Percentiles rank a stretch among this genome's conserved stretches.
These are phyloP conservation scores for Lasioglossum vierecki DNA, from an alignment of 2,888 invertebrate genomes.

Conservation along the genomic window DNA sequence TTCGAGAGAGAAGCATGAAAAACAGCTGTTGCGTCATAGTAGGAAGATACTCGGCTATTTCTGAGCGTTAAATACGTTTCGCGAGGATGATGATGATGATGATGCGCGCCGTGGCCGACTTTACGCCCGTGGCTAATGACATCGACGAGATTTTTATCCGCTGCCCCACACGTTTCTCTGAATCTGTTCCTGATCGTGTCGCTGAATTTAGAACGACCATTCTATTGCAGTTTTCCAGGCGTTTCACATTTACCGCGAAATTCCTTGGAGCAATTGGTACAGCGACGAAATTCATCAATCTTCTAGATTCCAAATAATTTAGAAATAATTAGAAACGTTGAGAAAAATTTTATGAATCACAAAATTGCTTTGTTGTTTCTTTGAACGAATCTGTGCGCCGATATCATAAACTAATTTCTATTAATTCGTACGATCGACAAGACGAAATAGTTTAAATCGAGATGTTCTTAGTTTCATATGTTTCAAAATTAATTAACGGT, in stretches of 20 bases:
- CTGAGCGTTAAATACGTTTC: conserved; percentile 29
- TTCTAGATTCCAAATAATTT: too few relatives aligned
- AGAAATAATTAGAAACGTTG: neutral
- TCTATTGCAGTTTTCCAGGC: neutral
- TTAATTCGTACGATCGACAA: too few relatives aligned
- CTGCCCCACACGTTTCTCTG: neutral
- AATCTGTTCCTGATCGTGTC: neutral
- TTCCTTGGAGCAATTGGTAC: too few relatives aligned
- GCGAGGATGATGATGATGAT: conserved; percentile 16
- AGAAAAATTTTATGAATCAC: too few relatives aligned
- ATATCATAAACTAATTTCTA: too few relatives aligned
- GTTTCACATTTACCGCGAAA: neutral
- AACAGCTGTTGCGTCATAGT: conserved; percentile 59
- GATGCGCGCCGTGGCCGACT: neutral
- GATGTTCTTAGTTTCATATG: too few relatives aligned
- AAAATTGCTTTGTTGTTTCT: too few relatives aligned
- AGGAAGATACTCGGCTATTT: conserved; percentile 51
- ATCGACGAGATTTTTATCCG: neutral
- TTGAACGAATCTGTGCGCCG: too few relatives aligned
- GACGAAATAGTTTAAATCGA: too few relatives aligned
- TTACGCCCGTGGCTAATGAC: neutral
- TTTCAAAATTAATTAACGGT: too few relatives aligned
- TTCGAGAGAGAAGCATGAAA: conserved; percentile 41
- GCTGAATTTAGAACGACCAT: neutral
- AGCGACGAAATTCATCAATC: neutral